phyloP scores from a whole-genome alignment of 2,113 vertebrate genomes.

The Chamaea fasciata region DNA sequence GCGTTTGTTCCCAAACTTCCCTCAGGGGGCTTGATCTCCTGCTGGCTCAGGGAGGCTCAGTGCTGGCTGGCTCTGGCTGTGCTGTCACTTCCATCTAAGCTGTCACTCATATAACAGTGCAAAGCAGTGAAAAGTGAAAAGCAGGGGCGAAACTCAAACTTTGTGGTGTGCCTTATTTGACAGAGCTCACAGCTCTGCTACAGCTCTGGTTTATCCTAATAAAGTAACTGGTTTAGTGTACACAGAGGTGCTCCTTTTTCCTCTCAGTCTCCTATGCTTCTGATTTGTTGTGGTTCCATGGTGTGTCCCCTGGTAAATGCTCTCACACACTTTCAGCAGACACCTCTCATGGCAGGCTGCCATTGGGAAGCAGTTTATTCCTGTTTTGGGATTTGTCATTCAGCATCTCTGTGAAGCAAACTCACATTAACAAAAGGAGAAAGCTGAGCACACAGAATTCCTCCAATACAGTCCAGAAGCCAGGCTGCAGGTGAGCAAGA shows the following conservation, averaged over 20 bases:
- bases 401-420: background rate
- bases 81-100: background rate
- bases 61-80: background rate
- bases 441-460: background rate
- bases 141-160: fast-evolving
- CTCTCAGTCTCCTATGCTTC: background rate
- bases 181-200: background rate
- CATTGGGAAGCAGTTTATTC: background rate
- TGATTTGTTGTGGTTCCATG: background rate
- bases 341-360: background rate
- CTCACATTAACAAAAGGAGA: background rate
- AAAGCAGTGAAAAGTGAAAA: background rate
- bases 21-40: background rate
- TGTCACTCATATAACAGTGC: background rate
- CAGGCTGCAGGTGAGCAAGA: background rate
- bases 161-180: background rate
- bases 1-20: background rate
- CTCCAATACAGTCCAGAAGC: background rate
- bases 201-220: background rate
- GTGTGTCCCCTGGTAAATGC: background rate
- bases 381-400: background rate
- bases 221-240: background rate
- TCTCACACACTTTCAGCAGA: background rate
- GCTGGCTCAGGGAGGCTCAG: background rate
- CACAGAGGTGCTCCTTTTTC: background rate